Percentiles rank a stretch among this genome's conserved stretches.
These are phyloP conservation scores for Drosophila kanapiae DNA, from an alignment of 1,140 invertebrate species.

Conservation along the genomic window DNA sequence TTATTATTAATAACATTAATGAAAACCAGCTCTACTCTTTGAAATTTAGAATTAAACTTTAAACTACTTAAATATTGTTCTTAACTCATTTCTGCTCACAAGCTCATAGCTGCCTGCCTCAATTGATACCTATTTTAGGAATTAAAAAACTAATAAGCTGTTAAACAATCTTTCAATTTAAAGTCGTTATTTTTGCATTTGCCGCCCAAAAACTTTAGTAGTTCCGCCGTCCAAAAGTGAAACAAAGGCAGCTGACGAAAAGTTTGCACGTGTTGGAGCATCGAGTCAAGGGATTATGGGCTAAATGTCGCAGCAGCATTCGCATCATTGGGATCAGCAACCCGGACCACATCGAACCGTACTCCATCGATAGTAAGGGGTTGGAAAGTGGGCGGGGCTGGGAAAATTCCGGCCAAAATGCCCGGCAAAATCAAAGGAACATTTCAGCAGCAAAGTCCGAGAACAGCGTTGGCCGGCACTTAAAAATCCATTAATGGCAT, in stretches of 20 bases:
- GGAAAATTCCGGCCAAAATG: constrained; percentile 13
- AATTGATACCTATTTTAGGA: not conserved
- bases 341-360: constrained; percentile 19
- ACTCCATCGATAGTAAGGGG: not conserved
- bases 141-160: not conserved
- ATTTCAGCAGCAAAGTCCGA: constrained; percentile 71
- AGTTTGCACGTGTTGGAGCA: constrained; percentile 70
- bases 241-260: constrained; percentile 23
- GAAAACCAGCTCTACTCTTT: too few species aligned
- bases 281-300: constrained; percentile 69
- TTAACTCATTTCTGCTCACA: too few species aligned
- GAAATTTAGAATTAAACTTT: too few species aligned
- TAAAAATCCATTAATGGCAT: constrained; percentile 83
- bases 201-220: constrained; percentile 18
- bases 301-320: constrained; percentile 45
- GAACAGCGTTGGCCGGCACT: constrained; percentile 75
- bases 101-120: not conserved
- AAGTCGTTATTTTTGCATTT: constrained; percentile 25
- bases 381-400: not conserved
- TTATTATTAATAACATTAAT: too few species aligned
- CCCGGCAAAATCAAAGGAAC: constrained; percentile 58
- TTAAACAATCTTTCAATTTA: constrained; percentile 30
- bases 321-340: constrained; percentile 31
- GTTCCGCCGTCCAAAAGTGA: constrained; percentile 5
- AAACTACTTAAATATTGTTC: too few species aligned